Evolutionary conservation across 1,140 invertebrate genomes (phyloP), one percentile per base, ranked within the genome.

Genomic region (Lethocerus indicus): DNA sequence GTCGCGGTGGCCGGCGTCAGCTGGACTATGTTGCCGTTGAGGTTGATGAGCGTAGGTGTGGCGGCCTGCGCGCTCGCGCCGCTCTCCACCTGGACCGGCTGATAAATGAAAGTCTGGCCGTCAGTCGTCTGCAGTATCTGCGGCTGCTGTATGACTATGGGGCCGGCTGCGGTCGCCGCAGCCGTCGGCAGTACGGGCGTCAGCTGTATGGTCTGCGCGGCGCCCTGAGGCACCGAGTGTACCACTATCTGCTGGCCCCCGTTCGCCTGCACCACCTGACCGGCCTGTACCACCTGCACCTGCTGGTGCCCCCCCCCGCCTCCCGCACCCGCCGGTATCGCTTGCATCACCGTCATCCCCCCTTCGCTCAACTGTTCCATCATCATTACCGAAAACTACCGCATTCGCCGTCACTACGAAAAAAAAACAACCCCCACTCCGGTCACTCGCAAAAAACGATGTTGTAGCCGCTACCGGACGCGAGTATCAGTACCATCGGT

Each of bases 31-130:
- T 80, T 81, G 4, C 79, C 80, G 68, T 81, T 81, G 20, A 83
- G 74, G 58, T 81, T 82, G 44, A 79, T 72, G 28, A 81, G 43
- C 5, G 51, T 41, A 6, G 74, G 60, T 49, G 73, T 71, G 59
- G 77, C 73, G 3, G 73, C 59, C 51, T 78, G 72, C 51, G 78
- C 72, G 26, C 70, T 58, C 24, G 63, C 53, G 28, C 71, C 69
- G 40, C 70, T 70, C 46, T 74, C 73, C 16, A 78, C 60, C 40
- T 71, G 68, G n/a, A 79, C 71, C 2, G 86, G 85, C 62, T 91
- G 86, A 62, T 90, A 93, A 49, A 92, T 80, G 54, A 86, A 83
- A 0, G 88, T 90, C 64, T 94, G 89, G n/a, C 90, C 90, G 70
- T 94, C 89, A 0, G 84, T 71, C 9, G 87, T 87, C 63, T 93